These are phyloP conservation scores for Lasaia peninsularis DNA, from an alignment of 1,140 invertebrate genomes.

Conservation along the genomic window DNA sequence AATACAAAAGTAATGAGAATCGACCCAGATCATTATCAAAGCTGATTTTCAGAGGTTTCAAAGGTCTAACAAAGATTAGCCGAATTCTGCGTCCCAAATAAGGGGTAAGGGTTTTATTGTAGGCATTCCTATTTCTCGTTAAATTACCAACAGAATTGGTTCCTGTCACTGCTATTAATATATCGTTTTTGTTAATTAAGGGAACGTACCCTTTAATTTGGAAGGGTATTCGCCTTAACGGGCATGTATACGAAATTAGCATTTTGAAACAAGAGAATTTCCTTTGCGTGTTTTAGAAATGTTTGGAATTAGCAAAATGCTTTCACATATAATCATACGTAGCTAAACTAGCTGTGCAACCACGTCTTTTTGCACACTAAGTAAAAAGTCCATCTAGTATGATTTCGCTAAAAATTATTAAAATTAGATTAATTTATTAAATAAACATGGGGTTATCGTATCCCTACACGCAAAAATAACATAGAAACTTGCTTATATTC, in stretches of 20 bases:
- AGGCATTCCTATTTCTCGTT: background rate
- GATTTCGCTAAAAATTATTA: too few species aligned
- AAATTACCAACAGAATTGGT: constrained; percentile 6
- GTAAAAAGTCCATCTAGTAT: too few species aligned
- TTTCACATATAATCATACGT: background rate
- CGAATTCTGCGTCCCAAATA: background rate
- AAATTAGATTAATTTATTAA: too few species aligned
- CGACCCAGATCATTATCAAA: background rate
- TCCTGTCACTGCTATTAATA: constrained; percentile 10
- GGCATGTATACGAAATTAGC: constrained; percentile 6
- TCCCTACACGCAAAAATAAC: too few species aligned
- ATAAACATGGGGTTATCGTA: too few species aligned
- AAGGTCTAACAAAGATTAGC: background rate
- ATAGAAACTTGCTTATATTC: too few species aligned
- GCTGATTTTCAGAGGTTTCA: background rate
- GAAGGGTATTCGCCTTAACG: background rate
- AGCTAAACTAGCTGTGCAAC: too few species aligned
- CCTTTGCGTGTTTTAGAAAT: background rate
- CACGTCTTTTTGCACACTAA: too few species aligned
- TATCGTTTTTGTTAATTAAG: constrained; percentile 11
- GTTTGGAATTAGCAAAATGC: background rate
- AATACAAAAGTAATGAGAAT: background rate
- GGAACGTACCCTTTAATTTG: constrained; percentile 6
- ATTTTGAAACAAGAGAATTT: background rate
- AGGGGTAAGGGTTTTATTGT: background rate